Base-by-base conservation (phyloP, 2,888 invertebrate genomes). In the Pristionchus maxplancki region DNA sequence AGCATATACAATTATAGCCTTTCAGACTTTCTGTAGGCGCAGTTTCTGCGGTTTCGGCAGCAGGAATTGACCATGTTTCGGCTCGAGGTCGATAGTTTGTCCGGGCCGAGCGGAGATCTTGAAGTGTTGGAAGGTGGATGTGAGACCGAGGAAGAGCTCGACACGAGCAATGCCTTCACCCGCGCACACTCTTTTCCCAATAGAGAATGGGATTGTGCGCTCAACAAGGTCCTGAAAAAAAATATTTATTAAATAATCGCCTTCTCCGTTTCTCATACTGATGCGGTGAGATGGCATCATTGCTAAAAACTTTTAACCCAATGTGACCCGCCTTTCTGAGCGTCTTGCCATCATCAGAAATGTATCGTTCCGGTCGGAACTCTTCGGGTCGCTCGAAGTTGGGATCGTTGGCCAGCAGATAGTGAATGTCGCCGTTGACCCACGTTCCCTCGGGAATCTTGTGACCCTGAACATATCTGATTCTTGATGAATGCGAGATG, bases 131-230 rank as follows among this genome's bases (percentile, higher is more conserved):
- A 74, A 24, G 5, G 71, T 74, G 2, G 71, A 28, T 0, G n/a
- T 40, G 71, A 74, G 37, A 24, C 71, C 71, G 24, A 74, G 71
- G 71, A 74, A 74, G 40, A 74, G n/a, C 24, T 74, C 71, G 24
- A 74, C 71, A 1, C 71, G 71, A 6, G 71, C 71, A 34, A 67
- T 28, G 31, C 64, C 71, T 40, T 74, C 71, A 20, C 71, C 71
- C 0, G 71, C 71, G 71, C 71, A 74, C 0, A 74, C 24, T 37
- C 71, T 15, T 24, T 74, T 74, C 24, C 71, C 71, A 24, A 74
- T 17, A 5, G 71, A 74, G 71, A 74, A 74, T 8, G 71, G 71
- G 40, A 74, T 15, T 4, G 71, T 74, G 37, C 71, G 71, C 5
- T 74, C 71, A 9, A 74, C 40, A 5, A 40, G 44, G 44, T 44